Percentiles rank a stretch among this genome's conserved stretches.
Evolutionary conservation across 2,797 vertebrate species (phyloP).

Genomic region (Intellagama lesueurii): DNA sequence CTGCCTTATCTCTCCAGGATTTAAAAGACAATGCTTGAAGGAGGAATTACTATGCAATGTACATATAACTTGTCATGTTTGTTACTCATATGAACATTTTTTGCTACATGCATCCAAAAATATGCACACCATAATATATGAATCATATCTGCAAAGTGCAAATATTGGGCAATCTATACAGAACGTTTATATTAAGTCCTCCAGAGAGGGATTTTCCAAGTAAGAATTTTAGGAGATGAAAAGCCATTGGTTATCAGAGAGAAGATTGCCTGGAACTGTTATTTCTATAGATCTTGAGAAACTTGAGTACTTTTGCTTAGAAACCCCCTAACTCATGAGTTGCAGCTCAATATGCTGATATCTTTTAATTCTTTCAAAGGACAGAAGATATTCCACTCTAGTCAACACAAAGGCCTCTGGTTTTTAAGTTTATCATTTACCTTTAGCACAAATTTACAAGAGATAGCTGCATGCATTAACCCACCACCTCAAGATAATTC

Average conservation of each 20-base stretch:
- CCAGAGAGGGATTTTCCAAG: not conserved
- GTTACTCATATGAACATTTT: not conserved
- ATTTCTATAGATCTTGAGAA: conserved; percentile 71
- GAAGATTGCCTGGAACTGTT: conserved; percentile 65
- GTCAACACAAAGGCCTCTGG: conserved; percentile 55
- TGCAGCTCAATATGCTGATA: conserved; percentile 65
- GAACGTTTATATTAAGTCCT: not conserved
- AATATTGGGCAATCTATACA: not conserved
- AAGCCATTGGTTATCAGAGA: conserved; percentile 37
- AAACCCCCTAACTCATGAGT: conserved; percentile 69
- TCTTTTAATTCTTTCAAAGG: conserved; percentile 63
- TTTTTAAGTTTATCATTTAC: conserved; percentile 34
- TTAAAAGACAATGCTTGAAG: too few species aligned
- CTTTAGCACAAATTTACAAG: not conserved
- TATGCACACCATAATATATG: not conserved
- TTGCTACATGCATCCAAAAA: not conserved
- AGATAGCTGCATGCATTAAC: not conserved
- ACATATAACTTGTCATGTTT: not conserved
- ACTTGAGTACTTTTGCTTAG: conserved; percentile 68
- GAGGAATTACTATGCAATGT: not conserved
- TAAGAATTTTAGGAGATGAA: conserved; percentile 23
- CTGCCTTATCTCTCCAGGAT: not conserved
- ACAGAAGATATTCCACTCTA: conserved; percentile 49
- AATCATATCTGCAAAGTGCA: not conserved
- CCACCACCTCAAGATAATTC: not conserved